These are phyloP conservation scores for Narcine bancroftii DNA, from an alignment of 2,113 vertebrate genomes.

Conservation along the genomic window DNA sequence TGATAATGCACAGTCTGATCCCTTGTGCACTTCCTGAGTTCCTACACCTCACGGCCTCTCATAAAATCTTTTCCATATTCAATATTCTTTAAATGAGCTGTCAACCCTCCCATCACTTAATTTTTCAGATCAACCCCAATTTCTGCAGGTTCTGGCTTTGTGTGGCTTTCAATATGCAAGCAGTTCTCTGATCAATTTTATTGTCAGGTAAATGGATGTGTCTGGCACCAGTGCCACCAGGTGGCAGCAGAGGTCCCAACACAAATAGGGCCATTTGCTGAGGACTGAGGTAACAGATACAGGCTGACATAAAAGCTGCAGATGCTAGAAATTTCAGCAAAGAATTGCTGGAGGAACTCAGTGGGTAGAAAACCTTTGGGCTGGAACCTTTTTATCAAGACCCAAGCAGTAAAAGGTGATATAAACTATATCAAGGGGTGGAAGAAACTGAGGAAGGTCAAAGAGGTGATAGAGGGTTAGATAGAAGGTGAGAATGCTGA, in stretches of 20 bases:
- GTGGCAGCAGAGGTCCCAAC: not conserved
- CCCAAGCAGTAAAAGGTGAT: too few relatives aligned
- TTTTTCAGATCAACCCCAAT: not conserved
- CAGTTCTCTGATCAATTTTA: not conserved
- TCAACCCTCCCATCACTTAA: too few relatives aligned
- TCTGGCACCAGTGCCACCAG: not conserved
- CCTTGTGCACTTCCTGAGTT: not conserved
- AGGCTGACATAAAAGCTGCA: too few relatives aligned
- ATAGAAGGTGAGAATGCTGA: too few relatives aligned
- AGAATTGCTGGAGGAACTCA: too few relatives aligned
- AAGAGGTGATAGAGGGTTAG: too few relatives aligned
- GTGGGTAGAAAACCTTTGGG: too few relatives aligned
- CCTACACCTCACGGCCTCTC: not conserved
- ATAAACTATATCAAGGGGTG: too few relatives aligned
- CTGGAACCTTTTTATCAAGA: too few relatives aligned
- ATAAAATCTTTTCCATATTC: not conserved
- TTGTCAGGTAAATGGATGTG: not conserved
- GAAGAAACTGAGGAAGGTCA: too few relatives aligned
- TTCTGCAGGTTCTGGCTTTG: not conserved
- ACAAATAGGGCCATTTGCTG: not conserved
- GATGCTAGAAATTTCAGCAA: too few relatives aligned
- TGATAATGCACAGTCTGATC: not conserved
- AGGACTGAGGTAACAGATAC: too few relatives aligned
- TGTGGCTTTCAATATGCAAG: not conserved
- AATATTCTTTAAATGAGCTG: not conserved